Conservation (phyloP, 1,140 invertebrate genomes). For the Heliconius eleuchia region DNA sequence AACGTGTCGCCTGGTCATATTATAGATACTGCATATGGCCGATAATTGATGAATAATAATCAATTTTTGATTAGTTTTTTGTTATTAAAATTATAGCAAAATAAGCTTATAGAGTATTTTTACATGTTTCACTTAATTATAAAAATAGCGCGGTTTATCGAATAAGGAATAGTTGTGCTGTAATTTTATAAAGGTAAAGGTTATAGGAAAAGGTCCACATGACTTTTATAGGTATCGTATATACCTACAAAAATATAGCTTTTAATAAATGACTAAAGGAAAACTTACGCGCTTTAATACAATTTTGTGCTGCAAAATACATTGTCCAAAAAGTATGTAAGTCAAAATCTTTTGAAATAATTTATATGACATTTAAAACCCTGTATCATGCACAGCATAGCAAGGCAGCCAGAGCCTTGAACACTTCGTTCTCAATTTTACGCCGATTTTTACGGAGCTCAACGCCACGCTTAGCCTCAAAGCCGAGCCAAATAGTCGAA, state of each 20-base stretch:
- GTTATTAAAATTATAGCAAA: conserved; percentile 5
- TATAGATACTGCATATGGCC: conserved; percentile 19
- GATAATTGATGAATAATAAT: conserved; percentile 14
- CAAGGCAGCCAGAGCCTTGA: too few species aligned
- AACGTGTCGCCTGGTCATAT: too few species aligned
- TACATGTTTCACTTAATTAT: background rate
- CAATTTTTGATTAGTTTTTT: conserved; percentile 9
- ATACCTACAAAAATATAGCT: background rate
- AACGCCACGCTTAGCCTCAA: too few species aligned
- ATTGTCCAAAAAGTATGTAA: background rate
- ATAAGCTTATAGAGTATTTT: background rate
- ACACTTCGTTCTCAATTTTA: too few species aligned
- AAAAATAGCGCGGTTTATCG: background rate
- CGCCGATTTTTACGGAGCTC: too few species aligned
- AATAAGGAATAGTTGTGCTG: background rate
- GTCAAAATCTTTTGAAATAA: background rate
- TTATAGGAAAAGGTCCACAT: background rate
- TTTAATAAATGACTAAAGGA: background rate
- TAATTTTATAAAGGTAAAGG: background rate
- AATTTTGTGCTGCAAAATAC: too few species aligned
- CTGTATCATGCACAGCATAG: too few species aligned
- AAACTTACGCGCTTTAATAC: too few species aligned
- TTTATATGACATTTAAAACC: too few species aligned
- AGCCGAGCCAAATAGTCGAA: too few species aligned
- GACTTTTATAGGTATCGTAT: background rate